Conservation (phyloP, 2,113 vertebrate species). For the Apodemus speciosus region DNA sequence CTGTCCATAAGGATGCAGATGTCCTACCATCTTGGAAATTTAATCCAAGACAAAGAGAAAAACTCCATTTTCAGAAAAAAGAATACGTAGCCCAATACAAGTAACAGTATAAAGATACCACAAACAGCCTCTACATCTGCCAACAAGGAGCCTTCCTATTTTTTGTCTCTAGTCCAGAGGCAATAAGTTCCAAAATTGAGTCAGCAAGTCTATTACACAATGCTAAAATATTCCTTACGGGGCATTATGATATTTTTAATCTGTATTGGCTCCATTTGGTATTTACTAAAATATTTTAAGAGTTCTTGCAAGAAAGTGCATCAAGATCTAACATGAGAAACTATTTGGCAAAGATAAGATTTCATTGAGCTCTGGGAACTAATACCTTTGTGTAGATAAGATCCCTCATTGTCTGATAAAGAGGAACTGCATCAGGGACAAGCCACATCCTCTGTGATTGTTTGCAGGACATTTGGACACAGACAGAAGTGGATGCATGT, state of each 20-base stretch:
- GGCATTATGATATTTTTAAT: constrained; percentile 46
- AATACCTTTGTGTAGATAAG: background rate
- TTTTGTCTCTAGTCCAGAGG: background rate
- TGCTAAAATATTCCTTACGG: constrained; percentile 53
- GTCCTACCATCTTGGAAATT: constrained; percentile 43
- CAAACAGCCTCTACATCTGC: constrained; percentile 34
- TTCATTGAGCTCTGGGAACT: background rate
- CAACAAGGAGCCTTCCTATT: background rate
- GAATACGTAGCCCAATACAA: constrained; percentile 22
- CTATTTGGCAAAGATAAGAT: constrained; percentile 59
- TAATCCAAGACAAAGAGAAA: constrained; percentile 67
- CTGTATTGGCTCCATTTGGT: constrained; percentile 44
- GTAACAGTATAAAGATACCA: constrained; percentile 40
- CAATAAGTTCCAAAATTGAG: constrained; percentile 17
- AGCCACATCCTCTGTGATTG: background rate
- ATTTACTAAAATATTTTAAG: constrained; percentile 55
- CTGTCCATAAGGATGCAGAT: constrained; percentile 66
- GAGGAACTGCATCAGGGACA: background rate
- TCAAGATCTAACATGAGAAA: constrained; percentile 55
- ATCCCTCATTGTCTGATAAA: background rate
- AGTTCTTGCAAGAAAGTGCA: constrained; percentile 60
- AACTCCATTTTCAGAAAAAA: constrained; percentile 53
- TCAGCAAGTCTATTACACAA: constrained; percentile 43
- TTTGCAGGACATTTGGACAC: background rate
- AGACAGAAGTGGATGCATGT: background rate